Conservation (phyloP, 2,888 invertebrate genomes). For the Rhagonycha fulva region DNA sequence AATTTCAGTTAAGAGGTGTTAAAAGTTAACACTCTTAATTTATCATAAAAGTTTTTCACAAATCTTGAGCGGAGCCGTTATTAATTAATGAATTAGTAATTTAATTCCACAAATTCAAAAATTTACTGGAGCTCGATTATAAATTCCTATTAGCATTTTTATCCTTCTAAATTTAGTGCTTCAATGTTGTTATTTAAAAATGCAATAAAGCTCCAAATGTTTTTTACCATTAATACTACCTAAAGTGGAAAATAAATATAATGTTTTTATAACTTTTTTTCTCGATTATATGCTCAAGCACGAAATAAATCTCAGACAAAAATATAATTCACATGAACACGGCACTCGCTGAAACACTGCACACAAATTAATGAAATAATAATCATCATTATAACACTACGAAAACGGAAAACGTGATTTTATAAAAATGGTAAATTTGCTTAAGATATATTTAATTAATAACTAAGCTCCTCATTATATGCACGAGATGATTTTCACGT, state of each 20-base stretch:
- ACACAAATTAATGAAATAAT: neutral
- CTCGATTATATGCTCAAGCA: neutral
- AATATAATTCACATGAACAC: neutral
- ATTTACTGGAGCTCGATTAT: neutral
- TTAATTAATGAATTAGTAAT: neutral
- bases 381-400: neutral
- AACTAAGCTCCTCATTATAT: too few relatives aligned
- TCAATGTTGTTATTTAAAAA: neutral
- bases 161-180: neutral
- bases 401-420: neutral
- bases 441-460: too few relatives aligned
- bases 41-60: neutral
- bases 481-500: too few relatives aligned
- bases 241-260: neutral
- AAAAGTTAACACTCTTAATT: neutral
- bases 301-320: neutral
- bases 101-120: neutral
- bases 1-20: neutral
- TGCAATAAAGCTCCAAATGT: neutral
- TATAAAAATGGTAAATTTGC: neutral
- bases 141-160: neutral
- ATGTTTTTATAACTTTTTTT: neutral
- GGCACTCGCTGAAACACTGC: neutral
- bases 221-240: neutral
- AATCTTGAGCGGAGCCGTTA: neutral